Evolutionary conservation across 2,113 vertebrate genomes (phyloP).

Genomic region (Laticauda colubrina): DNA sequence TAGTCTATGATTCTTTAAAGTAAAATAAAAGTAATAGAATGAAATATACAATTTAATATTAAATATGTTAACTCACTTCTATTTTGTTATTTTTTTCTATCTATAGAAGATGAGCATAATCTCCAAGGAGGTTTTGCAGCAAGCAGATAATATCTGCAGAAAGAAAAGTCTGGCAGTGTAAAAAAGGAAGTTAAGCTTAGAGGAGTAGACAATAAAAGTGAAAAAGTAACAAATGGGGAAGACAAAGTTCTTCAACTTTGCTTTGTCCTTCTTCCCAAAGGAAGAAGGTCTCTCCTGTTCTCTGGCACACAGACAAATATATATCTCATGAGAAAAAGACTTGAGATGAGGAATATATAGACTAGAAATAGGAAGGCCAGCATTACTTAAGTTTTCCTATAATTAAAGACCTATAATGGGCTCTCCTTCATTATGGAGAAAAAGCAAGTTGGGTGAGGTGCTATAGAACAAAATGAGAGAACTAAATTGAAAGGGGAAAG

Average conservation of each 20-base stretch:
- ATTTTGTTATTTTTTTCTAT: background rate
- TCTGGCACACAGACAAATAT: background rate
- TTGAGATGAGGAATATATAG: background rate
- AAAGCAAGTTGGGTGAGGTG: background rate
- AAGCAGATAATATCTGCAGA: no score
- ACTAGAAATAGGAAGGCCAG: background rate
- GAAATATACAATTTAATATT: background rate
- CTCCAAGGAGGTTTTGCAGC: no score
- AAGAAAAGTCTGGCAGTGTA: no score
- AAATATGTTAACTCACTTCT: background rate
- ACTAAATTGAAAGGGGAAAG: background rate
- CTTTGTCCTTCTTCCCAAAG: no score
- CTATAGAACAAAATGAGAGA: background rate
- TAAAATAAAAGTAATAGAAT: background rate
- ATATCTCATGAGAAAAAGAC: background rate
- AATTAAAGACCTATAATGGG: background rate
- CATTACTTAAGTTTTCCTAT: background rate
- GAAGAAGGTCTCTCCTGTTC: background rate
- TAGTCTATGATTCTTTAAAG: background rate
- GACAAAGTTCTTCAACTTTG: no score
- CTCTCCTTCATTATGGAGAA: background rate
- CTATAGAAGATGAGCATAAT: no score
- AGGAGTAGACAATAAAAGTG: no score
- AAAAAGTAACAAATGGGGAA: no score
- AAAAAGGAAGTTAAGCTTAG: no score